Conservation (phyloP, 1,140 invertebrate genomes). For the Mercenaria mercenaria region DNA sequence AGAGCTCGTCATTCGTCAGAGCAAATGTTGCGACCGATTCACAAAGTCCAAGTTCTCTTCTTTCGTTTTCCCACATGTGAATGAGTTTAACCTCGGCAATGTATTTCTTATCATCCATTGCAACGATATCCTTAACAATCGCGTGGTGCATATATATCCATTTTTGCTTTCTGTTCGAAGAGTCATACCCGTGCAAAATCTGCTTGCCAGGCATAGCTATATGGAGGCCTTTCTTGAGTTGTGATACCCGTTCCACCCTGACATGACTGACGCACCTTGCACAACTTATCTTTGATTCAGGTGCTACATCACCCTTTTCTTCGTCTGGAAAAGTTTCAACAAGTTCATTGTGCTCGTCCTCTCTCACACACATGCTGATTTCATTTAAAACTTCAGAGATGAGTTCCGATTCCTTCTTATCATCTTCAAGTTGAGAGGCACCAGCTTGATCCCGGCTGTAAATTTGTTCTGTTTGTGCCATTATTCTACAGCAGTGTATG, state of each 20-base stretch:
- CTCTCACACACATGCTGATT: neutral
- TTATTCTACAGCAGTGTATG: too few species aligned
- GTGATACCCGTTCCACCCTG: neutral
- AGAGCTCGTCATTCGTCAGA: neutral
- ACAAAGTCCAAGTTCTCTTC: neutral
- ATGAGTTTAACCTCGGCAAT: neutral
- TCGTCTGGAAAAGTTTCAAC: neutral
- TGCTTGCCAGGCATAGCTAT: neutral
- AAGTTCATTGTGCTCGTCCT: neutral
- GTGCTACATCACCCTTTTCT: neutral
- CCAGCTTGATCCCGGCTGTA: too few species aligned
- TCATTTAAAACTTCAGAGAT: neutral
- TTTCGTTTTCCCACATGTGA: neutral
- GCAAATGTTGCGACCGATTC: neutral
- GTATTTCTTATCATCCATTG: neutral
- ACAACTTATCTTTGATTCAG: neutral
- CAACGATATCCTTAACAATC: neutral
- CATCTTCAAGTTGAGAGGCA: too few species aligned
- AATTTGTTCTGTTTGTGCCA: too few species aligned
- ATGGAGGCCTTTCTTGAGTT: neutral
- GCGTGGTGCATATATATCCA: neutral
- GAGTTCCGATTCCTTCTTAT: too few species aligned
- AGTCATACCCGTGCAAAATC: neutral
- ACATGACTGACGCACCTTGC: neutral
- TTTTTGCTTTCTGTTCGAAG: neutral